phyloP scores from a whole-genome alignment of 2,113 vertebrate species.

The Reinhardtius hippoglossoides region DNA sequence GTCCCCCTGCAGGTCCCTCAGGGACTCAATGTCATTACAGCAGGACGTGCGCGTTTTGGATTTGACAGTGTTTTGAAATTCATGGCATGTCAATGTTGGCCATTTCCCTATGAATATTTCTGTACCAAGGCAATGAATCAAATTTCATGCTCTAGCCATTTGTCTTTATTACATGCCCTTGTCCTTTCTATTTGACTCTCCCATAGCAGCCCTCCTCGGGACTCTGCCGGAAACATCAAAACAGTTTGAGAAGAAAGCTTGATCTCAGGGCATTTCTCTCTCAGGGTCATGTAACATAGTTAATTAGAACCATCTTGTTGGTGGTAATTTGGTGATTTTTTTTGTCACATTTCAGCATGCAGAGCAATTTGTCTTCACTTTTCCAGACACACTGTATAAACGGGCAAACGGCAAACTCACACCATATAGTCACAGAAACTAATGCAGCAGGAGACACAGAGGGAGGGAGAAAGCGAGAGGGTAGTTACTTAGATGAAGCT shows the following conservation, averaged over 20 bases:
- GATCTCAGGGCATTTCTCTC: constrained; percentile 59
- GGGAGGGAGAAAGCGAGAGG: constrained; percentile 32
- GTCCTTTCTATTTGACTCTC: constrained; percentile 76
- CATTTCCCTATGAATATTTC: constrained; percentile 73
- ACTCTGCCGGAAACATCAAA: constrained; percentile 73
- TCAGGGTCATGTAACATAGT: constrained; percentile 47
- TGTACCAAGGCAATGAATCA: constrained; percentile 78
- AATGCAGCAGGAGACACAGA: constrained; percentile 32
- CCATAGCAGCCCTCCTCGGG: constrained; percentile 55
- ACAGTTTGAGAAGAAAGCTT: constrained; percentile 57
- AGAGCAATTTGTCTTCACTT: constrained; percentile 59
- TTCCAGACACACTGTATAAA: constrained; percentile 41
- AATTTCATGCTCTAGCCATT: constrained; percentile 82
- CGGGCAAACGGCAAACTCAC: constrained; percentile 20
- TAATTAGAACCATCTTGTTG: constrained; percentile 68
- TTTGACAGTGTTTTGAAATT: constrained; percentile 79
- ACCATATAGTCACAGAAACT: constrained; percentile 15
- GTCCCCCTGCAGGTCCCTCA: constrained; percentile 25
- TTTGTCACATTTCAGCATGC: constrained; percentile 47
- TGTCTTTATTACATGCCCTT: constrained; percentile 83
- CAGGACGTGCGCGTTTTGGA: constrained; percentile 66
- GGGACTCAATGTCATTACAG: constrained; percentile 69
- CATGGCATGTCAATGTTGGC: constrained; percentile 74
- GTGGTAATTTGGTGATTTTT: constrained; percentile 59
- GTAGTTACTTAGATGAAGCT: constrained; percentile 64